A percentile compares a stretch with the other conserved stretches of the same genome.
These are phyloP conservation scores for Nudaria mundana DNA, from an alignment of 2,888 invertebrate species.

Conservation along the genomic window DNA sequence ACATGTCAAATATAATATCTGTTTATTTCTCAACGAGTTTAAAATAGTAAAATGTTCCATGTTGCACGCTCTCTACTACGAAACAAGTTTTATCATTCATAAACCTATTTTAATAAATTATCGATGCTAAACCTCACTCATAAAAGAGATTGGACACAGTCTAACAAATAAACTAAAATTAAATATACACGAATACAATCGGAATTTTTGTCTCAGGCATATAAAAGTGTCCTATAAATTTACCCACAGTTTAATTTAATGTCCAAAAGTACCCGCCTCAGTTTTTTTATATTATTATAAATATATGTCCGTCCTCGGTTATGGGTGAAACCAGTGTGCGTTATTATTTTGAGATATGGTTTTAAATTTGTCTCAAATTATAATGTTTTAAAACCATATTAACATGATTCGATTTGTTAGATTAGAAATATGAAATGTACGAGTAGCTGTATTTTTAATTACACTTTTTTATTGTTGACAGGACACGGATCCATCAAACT, in stretches of 20 bases:
- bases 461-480: slow-evolving; percentile 33
- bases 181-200: slow-evolving; percentile 80
- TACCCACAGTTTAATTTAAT: slow-evolving; percentile 80
- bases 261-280: slow-evolving; percentile 79
- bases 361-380: slow-evolving; percentile 66
- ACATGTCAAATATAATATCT: too few species aligned
- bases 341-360: slow-evolving; percentile 78
- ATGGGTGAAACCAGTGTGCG: slow-evolving; percentile 68
- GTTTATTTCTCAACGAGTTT: too few species aligned
- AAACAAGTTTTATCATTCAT: slow-evolving; percentile 74
- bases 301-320: slow-evolving; percentile 73
- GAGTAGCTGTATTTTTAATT: slow-evolving; percentile 21
- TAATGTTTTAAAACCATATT: slow-evolving; percentile 33
- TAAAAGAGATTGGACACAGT: slow-evolving; percentile 73
- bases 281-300: slow-evolving; percentile 72
- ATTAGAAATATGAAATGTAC: slow-evolving; percentile 14
- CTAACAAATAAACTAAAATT: slow-evolving; percentile 81
- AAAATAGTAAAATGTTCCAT: slow-evolving; percentile 48
- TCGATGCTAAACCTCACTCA: slow-evolving; percentile 70
- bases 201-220: slow-evolving; percentile 80
- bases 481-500: slow-evolving; percentile 21
- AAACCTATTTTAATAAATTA: slow-evolving; percentile 77
- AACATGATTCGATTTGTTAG: slow-evolving; percentile 20
- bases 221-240: slow-evolving; percentile 82
- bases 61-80: slow-evolving; percentile 41